These are phyloP conservation scores for Onchidella celtica DNA, from an alignment of 2,888 invertebrate genomes.

Conservation along the genomic window DNA sequence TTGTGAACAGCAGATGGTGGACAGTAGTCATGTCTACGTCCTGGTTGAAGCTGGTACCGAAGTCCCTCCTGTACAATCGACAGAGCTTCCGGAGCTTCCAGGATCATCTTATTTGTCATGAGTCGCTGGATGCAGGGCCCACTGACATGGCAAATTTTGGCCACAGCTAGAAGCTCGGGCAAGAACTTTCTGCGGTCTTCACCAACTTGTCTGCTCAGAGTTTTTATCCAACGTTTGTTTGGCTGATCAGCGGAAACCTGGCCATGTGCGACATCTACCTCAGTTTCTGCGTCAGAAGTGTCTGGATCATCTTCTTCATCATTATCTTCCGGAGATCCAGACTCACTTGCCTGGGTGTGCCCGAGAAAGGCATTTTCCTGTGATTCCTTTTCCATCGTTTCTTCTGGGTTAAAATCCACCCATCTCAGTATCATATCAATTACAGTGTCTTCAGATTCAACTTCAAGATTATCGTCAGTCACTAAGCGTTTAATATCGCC, in stretches of 20 bases:
- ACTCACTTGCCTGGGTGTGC: neutral
- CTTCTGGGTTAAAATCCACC: neutral
- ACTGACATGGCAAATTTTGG: conserved; percentile 22
- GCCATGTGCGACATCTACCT: neutral
- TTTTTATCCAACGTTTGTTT: neutral
- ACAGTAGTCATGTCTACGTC: conserved; percentile 20
- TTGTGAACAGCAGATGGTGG: conserved; percentile 10
- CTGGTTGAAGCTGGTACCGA: conserved; percentile 26
- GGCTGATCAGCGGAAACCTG: neutral
- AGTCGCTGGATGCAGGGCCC: conserved; percentile 20
- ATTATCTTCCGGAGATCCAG: too few species aligned
- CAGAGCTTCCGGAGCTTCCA: neutral
- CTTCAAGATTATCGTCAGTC: neutral
- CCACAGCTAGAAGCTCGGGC: neutral
- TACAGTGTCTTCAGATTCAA: conserved; percentile 26
- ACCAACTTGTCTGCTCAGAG: neutral
- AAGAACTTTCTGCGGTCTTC: neutral
- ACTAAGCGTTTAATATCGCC: conserved; percentile 12
- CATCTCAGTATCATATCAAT: conserved; percentile 17
- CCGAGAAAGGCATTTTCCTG: too few species aligned
- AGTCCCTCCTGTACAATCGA: neutral
- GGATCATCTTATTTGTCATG: neutral
- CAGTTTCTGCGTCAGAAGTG: neutral
- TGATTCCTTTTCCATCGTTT: neutral
- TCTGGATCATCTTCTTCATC: neutral